Evolutionary conservation across 2,113 vertebrate species (phyloP).

Genomic region (Pteruthius melanotis): DNA sequence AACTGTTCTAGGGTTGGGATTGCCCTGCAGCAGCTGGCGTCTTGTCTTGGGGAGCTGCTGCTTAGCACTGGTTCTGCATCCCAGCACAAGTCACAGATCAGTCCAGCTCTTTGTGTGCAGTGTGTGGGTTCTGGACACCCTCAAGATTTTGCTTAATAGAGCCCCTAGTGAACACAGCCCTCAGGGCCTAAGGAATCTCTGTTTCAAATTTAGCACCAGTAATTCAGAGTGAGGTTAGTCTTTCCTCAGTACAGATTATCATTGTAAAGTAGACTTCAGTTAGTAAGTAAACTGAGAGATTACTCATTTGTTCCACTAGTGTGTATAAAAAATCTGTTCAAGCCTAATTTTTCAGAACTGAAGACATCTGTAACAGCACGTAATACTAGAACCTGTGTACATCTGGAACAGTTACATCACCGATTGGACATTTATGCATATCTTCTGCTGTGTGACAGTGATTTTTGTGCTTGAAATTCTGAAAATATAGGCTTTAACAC

Average conservation of each 20-base stretch:
- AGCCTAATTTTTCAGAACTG: conserved; percentile 36
- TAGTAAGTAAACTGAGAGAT: background rate
- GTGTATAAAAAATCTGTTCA: background rate
- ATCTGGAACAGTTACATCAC: background rate
- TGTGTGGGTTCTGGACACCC: background rate
- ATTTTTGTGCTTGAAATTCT: background rate
- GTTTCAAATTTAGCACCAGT: background rate
- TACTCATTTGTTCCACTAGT: background rate
- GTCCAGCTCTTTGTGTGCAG: background rate
- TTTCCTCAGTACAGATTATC: background rate
- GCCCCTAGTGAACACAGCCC: background rate
- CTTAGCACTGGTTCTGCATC: background rate
- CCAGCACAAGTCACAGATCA: background rate
- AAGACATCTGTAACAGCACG: fast-evolving
- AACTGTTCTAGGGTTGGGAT: background rate
- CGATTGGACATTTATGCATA: background rate
- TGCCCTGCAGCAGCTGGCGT: background rate
- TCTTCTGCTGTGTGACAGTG: background rate
- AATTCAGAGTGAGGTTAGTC: background rate
- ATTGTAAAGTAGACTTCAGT: background rate
- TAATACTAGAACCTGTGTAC: background rate
- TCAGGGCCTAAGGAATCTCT: background rate
- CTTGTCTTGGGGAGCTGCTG: background rate
- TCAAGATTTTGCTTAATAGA: conserved; percentile 25
- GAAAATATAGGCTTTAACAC: conserved; percentile 20